A percentile compares a stretch with the other conserved stretches of the same genome.
Evolutionary conservation across 2,113 vertebrate genomes (phyloP).

Genomic region (Prunella fulvescens): DNA sequence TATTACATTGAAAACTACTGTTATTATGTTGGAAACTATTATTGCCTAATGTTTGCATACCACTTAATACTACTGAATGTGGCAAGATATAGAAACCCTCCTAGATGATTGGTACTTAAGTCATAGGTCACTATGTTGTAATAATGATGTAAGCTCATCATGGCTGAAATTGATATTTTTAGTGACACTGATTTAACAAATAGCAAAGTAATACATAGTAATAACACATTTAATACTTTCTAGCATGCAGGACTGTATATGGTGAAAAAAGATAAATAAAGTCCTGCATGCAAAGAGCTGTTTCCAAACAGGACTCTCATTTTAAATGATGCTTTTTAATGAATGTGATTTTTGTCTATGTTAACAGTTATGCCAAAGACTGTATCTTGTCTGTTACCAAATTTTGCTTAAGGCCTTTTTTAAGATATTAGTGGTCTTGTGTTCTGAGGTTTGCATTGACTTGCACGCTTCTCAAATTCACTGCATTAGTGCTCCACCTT

Average conservation of each 20-base stretch:
- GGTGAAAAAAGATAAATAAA: not conserved
- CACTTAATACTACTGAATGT: not conserved
- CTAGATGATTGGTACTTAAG: not conserved
- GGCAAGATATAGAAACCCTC: not conserved
- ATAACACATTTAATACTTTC: not conserved
- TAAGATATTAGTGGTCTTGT: not conserved
- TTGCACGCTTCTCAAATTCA: not conserved
- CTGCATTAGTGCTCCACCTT: not conserved
- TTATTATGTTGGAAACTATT: not conserved
- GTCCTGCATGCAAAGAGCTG: not conserved
- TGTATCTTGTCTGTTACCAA: not conserved
- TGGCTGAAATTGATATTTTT: not conserved
- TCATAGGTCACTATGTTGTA: not conserved
- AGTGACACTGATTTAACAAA: not conserved
- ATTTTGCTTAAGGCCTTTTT: not conserved
- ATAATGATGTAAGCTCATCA: not conserved
- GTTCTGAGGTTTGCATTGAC: not conserved
- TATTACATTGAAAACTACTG: accelerated
- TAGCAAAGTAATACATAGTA: not conserved
- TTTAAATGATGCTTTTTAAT: not conserved
- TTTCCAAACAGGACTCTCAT: not conserved
- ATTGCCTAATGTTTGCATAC: not conserved
- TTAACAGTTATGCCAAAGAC: not conserved
- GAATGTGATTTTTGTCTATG: not conserved
- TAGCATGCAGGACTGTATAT: not conserved